Evolutionary conservation across 2,797 vertebrate genomes (phyloP), one percentile per base, ranked within the genome.

Genomic region (Aldrovandia affinis): DNA sequence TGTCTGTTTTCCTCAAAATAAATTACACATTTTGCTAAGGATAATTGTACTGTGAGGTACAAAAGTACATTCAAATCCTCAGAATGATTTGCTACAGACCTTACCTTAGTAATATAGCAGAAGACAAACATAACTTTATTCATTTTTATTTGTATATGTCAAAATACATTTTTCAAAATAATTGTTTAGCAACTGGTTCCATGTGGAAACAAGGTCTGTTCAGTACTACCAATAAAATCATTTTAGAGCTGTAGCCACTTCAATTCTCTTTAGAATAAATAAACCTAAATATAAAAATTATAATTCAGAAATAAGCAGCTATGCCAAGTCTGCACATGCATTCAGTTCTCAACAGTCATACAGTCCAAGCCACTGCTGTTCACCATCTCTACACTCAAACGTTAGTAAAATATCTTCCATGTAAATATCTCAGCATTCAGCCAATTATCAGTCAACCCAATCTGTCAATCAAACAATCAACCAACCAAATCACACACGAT

Each of bases 241-340:
- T 94, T 92, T 95, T 90, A 95, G 94, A 94, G 96, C 94, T 95
- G 94, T 93, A 96, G 94, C 95, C 94, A 92, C 83, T 68, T 61
- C 36, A 65, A 47, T 36, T 65, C 42, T 59, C 80, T 95, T 94
- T 95, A 96, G 94, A 96, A 96, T 96, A 96, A 96, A 96, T 96
- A 96, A n/a, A 96, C 93, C 95, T 96, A 96, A 95, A 95, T 96
- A 96, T 95, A 96, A 96, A 96, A 96, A 94, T 95, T 95, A 94
- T 95, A 94, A 95, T 95, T 95, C 95, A 96, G 59, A 84, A 70
- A 70, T 70, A 70, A 84, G 88, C 93, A 96, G 94, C 94, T 86
- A 81, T 94, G 92, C 93, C 94, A 94, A 95, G 92, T 92, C 91
- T 92, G 95, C 95, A 95, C 95, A 95, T 94, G 94, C 95, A 95